Conservation (phyloP, 2,797 vertebrate genomes). For the Premnoplex brunnescens region DNA sequence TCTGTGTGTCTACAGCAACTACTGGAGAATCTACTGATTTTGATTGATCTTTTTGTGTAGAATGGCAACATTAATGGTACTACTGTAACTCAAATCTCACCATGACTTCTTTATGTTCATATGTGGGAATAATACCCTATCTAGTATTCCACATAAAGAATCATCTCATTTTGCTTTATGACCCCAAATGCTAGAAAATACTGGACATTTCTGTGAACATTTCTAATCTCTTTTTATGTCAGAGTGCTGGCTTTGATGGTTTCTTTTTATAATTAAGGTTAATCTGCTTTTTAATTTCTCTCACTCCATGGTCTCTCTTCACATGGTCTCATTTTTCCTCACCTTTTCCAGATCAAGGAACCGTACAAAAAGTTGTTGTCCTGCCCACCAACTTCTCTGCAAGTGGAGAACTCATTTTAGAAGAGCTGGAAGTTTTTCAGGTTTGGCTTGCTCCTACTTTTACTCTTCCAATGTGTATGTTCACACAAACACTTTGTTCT, state of each 20-base stretch:
- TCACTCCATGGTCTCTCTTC: background rate
- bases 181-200: background rate
- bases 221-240: background rate
- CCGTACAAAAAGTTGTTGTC: conserved; percentile 93
- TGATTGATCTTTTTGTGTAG: background rate
- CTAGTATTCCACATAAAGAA: background rate
- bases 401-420: conserved; percentile 92
- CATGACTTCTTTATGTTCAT: background rate
- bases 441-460: conserved; percentile 74
- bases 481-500: conserved; percentile 53
- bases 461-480: background rate
- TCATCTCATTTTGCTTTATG: background rate
- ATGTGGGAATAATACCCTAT: background rate
- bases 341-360: conserved; percentile 86
- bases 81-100: background rate
- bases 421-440: conserved; percentile 98
- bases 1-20: background rate
- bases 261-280: background rate
- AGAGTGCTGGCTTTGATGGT: background rate
- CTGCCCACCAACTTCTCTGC: conserved; percentile 88
- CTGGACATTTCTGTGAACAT: background rate
- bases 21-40: background rate
- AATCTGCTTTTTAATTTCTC: background rate
- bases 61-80: background rate
- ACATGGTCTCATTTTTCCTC: background rate